phyloP scores from a whole-genome alignment of 1,140 invertebrate species.

The Temnothorax longispinosus region DNA sequence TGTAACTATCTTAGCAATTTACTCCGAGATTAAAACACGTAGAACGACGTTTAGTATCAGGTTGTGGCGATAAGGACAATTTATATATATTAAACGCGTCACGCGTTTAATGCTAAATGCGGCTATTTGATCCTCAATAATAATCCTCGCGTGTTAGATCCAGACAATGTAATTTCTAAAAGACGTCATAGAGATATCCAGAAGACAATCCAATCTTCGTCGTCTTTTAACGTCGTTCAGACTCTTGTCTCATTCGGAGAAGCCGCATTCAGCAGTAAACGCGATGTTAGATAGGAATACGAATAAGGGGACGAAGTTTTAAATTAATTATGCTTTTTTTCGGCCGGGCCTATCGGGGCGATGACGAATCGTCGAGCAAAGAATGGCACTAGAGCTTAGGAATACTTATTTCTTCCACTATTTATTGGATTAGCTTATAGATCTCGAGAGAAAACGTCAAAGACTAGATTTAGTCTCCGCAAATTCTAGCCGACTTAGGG shows the following conservation, averaged over 20 bases:
- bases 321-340: slow-evolving; percentile 56
- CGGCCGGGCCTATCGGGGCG: slow-evolving; percentile 64
- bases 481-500: slow-evolving; percentile 45
- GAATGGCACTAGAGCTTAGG: slow-evolving; percentile 75
- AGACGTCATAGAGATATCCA: neutral
- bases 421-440: slow-evolving; percentile 80
- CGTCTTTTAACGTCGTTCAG: neutral
- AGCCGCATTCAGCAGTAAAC: slow-evolving; percentile 26
- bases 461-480: slow-evolving; percentile 53
- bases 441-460: slow-evolving; percentile 65
- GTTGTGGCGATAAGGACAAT: slow-evolving; percentile 39
- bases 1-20: slow-evolving; percentile 18
- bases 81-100: slow-evolving; percentile 7
- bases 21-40: slow-evolving; percentile 20
- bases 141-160: neutral
- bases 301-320: slow-evolving; percentile 6
- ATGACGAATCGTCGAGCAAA: slow-evolving; percentile 50
- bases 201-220: neutral
- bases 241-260: neutral
- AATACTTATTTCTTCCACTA: slow-evolving; percentile 82
- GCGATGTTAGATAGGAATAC: slow-evolving; percentile 20
- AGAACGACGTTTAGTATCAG: slow-evolving; percentile 48
- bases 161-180: neutral
- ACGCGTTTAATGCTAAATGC: slow-evolving; percentile 1
- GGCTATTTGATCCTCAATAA: neutral